Evolutionary conservation across 2,888 invertebrate species (phyloP).

Genomic region (Epicampocera succincta): DNA sequence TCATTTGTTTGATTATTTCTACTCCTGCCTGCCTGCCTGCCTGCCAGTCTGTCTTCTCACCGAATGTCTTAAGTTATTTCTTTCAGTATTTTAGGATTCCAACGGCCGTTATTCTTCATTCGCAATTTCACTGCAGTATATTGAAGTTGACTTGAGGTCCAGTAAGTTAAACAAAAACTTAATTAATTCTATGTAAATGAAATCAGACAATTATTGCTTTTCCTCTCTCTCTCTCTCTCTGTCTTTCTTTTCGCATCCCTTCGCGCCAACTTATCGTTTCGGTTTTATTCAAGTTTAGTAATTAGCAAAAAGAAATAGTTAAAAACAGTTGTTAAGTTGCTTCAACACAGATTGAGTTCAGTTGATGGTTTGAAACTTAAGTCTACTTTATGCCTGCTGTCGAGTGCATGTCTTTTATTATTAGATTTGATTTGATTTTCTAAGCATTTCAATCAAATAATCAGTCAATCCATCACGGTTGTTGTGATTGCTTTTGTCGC

Average conservation of each 20-base stretch:
- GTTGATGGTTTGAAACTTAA: constrained; percentile 5
- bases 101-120: constrained; percentile 10
- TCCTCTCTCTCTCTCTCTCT: not conserved
- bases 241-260: constrained; percentile 19
- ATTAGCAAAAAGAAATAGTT: constrained; percentile 32
- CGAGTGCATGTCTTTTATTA: not conserved
- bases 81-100: constrained; percentile 12
- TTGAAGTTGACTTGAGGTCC: constrained; percentile 27
- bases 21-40: not conserved
- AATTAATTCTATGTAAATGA: constrained; percentile 51
- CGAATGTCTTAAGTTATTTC: too few relatives aligned
- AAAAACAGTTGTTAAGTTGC: constrained; percentile 35
- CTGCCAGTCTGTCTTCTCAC: not conserved
- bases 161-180: constrained; percentile 37
- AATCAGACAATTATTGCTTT: constrained; percentile 44
- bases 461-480: constrained; percentile 6
- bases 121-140: constrained; percentile 14
- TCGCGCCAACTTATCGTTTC: constrained; percentile 14
- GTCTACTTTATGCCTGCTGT: not conserved
- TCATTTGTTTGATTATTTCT: constrained; percentile 48
- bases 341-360: constrained; percentile 24
- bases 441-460: constrained; percentile 6
- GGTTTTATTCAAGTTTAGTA: constrained; percentile 1
- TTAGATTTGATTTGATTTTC: constrained; percentile 7
- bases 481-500: constrained; percentile 2